Conservation (phyloP, 2,113 vertebrate species). For the Callaeas wilsoni region DNA sequence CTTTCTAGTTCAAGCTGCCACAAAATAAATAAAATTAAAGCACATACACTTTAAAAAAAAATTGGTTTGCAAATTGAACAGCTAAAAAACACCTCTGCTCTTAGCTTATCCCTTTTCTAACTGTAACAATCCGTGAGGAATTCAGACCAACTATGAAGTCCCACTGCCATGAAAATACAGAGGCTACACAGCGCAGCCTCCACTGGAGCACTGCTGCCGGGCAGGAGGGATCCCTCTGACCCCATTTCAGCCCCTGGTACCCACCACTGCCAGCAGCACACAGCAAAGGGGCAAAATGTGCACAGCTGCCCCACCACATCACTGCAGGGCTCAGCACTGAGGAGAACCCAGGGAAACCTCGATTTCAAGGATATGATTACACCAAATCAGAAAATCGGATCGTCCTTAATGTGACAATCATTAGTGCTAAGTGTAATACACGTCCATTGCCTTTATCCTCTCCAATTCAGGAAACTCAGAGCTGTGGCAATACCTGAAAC, state of each 20-base stretch:
- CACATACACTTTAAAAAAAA: neutral
- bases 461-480: neutral
- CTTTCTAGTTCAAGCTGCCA: neutral
- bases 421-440: neutral
- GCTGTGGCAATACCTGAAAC: neutral
- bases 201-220: neutral
- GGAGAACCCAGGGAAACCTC: accelerated
- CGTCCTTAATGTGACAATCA: neutral
- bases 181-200: neutral
- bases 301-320: neutral
- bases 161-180: neutral
- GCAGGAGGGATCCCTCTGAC: neutral
- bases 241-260: neutral
- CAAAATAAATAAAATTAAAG: neutral
- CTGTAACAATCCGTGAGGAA: neutral
- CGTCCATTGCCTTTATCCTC: accelerated
- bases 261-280: neutral
- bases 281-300: neutral
- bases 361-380: neutral
- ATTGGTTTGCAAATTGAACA: neutral
- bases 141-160: neutral
- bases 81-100: neutral
- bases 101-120: neutral
- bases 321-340: neutral
- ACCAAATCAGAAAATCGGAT: neutral